Evolutionary conservation across 2,797 vertebrate genomes (phyloP), one percentile per base, ranked within the genome.

Genomic region (Rousettus madagascariensis): DNA sequence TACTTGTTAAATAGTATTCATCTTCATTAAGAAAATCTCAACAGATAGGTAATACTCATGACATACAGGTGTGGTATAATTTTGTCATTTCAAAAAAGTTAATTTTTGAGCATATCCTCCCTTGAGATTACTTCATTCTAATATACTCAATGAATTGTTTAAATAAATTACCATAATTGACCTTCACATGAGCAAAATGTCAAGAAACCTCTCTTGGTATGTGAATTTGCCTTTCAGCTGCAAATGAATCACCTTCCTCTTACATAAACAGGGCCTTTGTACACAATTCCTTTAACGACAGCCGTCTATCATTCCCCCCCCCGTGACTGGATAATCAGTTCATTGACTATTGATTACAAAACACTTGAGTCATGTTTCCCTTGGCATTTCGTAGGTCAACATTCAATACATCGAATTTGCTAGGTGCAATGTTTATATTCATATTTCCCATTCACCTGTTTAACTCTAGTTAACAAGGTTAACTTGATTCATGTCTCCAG

Each of bases 91-190:
- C 26, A 49, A 75, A 91, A 53, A 53, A 74, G 36, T 12, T 41
- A 86, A 87, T 8, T 89, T 38, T 33, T 51, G 68, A 61, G 10
- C 17, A 85, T 8, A 28, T 68, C 19, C 20, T 91, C 66, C 53
- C 36, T 94, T 87, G 91, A 66, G 68, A n/a, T 57, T 75, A 80
- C 72, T 74, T 85, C 63, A 36, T 51, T 91, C 75, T 75, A 85
- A 88, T 41, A 87, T 8, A 88, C 30, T 79, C 71, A 93, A 22
- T 63, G 57, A 88, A 74, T 85, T 74, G 6, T 57, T 94, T 80
- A 84, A 94, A 22, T 79, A 85, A 61, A 91, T 88, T 65, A 78
- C 9, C n/a, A 77, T 78, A 93, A 96, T 53, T 83, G 82, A 87
- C 43, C 66, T 68, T 87, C 93, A 38, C 43, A 46, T 6, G 41